These are phyloP conservation scores for Ambastaia sidthimunki DNA, from an alignment of 2,797 vertebrate genomes.

Conservation along the genomic window DNA sequence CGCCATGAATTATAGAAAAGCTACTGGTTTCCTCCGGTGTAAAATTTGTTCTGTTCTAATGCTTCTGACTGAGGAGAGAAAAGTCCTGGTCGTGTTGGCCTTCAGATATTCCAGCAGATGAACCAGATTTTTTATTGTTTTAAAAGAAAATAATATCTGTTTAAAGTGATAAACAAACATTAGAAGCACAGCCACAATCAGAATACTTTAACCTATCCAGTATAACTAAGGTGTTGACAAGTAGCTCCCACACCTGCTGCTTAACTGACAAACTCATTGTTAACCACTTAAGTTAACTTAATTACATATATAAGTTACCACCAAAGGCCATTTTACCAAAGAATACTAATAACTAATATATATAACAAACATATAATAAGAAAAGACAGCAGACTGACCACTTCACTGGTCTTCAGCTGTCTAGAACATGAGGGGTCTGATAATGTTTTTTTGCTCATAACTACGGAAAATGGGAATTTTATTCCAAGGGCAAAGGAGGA, in stretches of 20 bases:
- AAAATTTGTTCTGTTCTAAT: neutral
- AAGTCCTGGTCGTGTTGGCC: too few species aligned
- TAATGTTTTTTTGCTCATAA: conserved; percentile 20
- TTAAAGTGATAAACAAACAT: too few species aligned
- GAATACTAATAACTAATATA: neutral
- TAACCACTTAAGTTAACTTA: too few species aligned
- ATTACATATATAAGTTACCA: neutral
- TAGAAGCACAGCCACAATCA: too few species aligned
- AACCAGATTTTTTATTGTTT: too few species aligned
- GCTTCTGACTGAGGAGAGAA: neutral
- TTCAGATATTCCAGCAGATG: too few species aligned
- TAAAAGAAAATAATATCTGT: too few species aligned
- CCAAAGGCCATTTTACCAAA: neutral
- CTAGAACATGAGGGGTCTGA: too few species aligned
- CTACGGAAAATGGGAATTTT: conserved; percentile 19
- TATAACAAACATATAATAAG: neutral
- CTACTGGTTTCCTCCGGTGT: neutral
- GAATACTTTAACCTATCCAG: too few species aligned
- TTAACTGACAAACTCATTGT: neutral
- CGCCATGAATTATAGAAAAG: neutral
- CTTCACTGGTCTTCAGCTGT: too few species aligned
- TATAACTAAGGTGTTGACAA: too few species aligned
- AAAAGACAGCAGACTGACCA: neutral
- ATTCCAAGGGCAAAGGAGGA: conserved; percentile 35
- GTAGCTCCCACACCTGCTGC: neutral